These are phyloP conservation scores for Botia almorhae DNA, from an alignment of 2,797 vertebrate species.

Conservation along the genomic window DNA sequence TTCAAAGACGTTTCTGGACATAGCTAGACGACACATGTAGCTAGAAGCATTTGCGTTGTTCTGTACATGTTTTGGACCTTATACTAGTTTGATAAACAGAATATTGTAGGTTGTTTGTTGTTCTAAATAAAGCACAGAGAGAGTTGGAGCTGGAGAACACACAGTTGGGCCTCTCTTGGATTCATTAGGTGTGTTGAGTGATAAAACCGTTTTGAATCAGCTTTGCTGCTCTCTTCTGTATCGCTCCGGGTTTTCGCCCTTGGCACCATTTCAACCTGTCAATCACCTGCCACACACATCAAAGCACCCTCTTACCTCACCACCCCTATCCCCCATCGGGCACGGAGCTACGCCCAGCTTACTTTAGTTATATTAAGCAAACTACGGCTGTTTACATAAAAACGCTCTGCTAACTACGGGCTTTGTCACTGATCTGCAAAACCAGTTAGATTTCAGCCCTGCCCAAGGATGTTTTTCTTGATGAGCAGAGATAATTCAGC, in stretches of 20 bases:
- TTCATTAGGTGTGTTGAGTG: constrained; percentile 33
- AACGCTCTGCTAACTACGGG: not conserved
- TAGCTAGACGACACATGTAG: no score
- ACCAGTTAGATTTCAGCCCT: constrained; percentile 22
- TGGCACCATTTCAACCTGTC: constrained; percentile 40
- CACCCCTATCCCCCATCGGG: constrained; percentile 4
- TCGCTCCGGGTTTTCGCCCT: constrained; percentile 29
- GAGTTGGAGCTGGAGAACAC: constrained; percentile 34
- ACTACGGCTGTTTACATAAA: constrained; percentile 27
- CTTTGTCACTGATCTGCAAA: not conserved
- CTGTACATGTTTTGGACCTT: not conserved
- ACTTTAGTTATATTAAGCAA: constrained; percentile 5
- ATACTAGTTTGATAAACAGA: no score
- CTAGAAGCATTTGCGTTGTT: not conserved
- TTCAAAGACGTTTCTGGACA: not conserved
- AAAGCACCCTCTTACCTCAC: constrained; percentile 31
- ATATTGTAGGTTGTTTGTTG: no score
- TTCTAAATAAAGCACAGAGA: not conserved
- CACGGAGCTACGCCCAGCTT: not conserved
- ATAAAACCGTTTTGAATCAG: constrained; percentile 41
- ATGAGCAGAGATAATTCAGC: not conserved
- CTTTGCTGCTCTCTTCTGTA: constrained; percentile 29
- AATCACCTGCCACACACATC: constrained; percentile 31
- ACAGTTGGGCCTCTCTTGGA: constrained; percentile 5
- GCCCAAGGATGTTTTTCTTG: not conserved